A percentile compares a stretch with the other conserved stretches of the same genome.
These are phyloP conservation scores for Theristicus caerulescens DNA, from an alignment of 2,113 vertebrate genomes.

Conservation along the genomic window DNA sequence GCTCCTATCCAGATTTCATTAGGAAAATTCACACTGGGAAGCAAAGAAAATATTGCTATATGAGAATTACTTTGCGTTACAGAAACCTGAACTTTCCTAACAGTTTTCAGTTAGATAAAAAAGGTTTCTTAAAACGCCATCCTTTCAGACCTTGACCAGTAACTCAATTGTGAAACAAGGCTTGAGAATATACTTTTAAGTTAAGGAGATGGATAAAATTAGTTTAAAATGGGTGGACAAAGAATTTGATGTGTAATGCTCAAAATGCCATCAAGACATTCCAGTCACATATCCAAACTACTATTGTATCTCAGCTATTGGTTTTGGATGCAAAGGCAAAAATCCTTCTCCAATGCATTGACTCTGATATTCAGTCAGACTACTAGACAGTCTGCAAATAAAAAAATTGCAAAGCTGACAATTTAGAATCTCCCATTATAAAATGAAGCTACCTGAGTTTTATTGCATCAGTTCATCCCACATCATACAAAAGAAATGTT, in stretches of 20 bases:
- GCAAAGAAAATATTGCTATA: neutral
- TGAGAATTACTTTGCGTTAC: neutral
- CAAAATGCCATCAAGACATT: neutral
- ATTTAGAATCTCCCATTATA: neutral
- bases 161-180: neutral
- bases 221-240: neutral
- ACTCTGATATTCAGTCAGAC: neutral
- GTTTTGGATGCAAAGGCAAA: neutral
- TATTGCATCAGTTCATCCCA: neutral
- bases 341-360: neutral
- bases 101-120: neutral
- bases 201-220: neutral
- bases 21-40: neutral
- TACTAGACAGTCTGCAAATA: neutral
- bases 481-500: neutral
- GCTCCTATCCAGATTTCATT: neutral
- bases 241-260: neutral
- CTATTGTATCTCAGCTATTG: neutral
- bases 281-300: neutral
- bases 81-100: neutral
- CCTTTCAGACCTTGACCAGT: neutral
- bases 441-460: neutral
- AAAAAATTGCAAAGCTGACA: neutral
- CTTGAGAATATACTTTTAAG: neutral
- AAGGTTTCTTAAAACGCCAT: neutral